phyloP scores from a whole-genome alignment of 1,140 invertebrate species.

The Muscidifurax raptorellus region DNA sequence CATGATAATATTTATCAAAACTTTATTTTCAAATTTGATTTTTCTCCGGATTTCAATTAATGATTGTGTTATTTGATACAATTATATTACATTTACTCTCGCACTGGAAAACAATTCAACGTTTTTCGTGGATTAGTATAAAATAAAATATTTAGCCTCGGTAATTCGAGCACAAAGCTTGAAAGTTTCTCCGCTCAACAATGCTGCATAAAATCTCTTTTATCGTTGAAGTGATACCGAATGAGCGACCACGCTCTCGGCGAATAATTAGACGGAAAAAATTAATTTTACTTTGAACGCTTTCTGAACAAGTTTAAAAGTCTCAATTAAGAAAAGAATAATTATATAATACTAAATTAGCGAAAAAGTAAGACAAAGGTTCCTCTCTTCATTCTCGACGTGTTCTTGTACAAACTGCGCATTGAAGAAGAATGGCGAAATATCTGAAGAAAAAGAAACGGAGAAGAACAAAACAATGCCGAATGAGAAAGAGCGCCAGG shows the following conservation, averaged over 20 bases:
- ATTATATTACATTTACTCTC: too few species aligned
- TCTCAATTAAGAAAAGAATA: not conserved
- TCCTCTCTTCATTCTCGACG: not conserved
- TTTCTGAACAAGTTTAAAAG: not conserved
- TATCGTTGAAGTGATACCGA: not conserved
- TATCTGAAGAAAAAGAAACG: not conserved
- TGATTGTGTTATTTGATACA: too few species aligned
- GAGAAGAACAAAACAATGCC: not conserved
- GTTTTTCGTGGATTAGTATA: too few species aligned
- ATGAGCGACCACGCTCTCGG: not conserved
- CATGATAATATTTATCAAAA: too few species aligned
- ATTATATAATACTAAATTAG: constrained; percentile 32
- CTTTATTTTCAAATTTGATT: too few species aligned
- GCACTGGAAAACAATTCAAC: too few species aligned
- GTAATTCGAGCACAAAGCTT: too few species aligned
- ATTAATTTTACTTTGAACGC: not conserved
- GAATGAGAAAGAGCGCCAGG: not conserved
- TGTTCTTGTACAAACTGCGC: not conserved
- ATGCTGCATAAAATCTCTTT: not conserved
- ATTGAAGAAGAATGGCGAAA: not conserved
- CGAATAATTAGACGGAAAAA: not conserved
- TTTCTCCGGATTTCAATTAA: too few species aligned
- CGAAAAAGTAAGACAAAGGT: not conserved
- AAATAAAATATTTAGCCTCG: too few species aligned
- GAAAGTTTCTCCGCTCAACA: not conserved